Percentiles rank a stretch among this genome's conserved stretches.
Conservation (phyloP, 2,113 vertebrate species). For the Lasiurus cinereus region DNA sequence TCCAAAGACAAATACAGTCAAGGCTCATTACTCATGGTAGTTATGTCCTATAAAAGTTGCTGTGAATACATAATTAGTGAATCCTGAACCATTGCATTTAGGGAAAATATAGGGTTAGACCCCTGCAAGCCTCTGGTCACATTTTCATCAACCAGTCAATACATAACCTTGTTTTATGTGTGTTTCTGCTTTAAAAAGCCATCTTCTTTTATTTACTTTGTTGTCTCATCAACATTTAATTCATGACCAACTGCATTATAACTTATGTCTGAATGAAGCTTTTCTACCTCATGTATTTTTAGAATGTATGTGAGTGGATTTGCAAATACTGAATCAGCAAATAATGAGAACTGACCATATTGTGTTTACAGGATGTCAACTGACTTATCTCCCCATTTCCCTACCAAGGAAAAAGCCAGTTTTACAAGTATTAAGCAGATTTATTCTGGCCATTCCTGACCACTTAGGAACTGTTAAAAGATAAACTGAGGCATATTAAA, state of each 20-base stretch:
- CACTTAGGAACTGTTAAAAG: background rate
- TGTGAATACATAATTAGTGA: background rate
- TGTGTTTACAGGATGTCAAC: background rate
- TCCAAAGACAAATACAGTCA: background rate
- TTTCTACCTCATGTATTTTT: background rate
- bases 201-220: background rate
- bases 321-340: background rate
- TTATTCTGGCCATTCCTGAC: background rate
- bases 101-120: background rate
- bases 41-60: background rate
- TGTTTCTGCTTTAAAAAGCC: background rate
- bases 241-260: background rate
- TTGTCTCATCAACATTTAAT: background rate
- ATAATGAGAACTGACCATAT: background rate
- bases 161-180: background rate
- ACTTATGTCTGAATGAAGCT: background rate
- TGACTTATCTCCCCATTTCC: background rate
- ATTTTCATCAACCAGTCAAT: background rate
- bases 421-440: background rate
- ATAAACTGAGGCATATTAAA: background rate
- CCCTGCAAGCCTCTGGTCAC: background rate
- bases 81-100: background rate
- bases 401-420: background rate
- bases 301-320: background rate
- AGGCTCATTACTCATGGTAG: background rate